These are phyloP conservation scores for Apotomis turbidana DNA, from an alignment of 2,888 invertebrate species.

Conservation along the genomic window DNA sequence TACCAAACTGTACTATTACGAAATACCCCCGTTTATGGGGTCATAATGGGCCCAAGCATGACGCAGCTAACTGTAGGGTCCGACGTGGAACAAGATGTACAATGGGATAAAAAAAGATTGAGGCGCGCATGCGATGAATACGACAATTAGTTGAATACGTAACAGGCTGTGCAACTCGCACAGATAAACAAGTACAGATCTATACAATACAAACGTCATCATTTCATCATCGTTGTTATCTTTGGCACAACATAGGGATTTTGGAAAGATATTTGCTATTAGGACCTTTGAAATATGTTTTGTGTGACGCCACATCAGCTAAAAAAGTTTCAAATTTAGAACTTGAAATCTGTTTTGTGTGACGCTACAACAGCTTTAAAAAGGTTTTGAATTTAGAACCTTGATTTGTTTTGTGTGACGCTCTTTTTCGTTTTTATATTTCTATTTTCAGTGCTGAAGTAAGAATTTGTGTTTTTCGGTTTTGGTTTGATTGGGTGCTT, in stretches of 20 bases:
- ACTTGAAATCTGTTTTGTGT: no score
- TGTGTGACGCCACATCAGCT: no score
- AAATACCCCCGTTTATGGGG: constrained; percentile 31
- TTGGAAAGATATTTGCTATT: background rate
- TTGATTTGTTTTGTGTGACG: no score
- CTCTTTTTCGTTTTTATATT: no score
- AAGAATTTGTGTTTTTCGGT: no score
- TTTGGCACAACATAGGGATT: background rate
- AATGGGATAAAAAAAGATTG: constrained; percentile 36
- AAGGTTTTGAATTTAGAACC: no score
- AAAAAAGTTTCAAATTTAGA: no score
- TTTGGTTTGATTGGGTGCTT: no score
- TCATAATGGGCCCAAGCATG: constrained; percentile 34
- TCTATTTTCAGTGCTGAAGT: no score
- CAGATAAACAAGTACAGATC: background rate
- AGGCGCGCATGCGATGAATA: constrained; percentile 24
- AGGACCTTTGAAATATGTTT: no score
- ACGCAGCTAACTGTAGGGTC: constrained; percentile 39
- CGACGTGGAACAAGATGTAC: constrained; percentile 38
- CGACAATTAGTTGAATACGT: constrained; percentile 26
- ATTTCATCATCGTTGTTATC: background rate
- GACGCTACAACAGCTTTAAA: no score
- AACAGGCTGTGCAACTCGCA: constrained; percentile 17
- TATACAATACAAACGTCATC: background rate
- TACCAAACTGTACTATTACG: constrained; percentile 27